These are phyloP conservation scores for Seriola aureovittata DNA, from an alignment of 2,113 vertebrate genomes.

Conservation along the genomic window DNA sequence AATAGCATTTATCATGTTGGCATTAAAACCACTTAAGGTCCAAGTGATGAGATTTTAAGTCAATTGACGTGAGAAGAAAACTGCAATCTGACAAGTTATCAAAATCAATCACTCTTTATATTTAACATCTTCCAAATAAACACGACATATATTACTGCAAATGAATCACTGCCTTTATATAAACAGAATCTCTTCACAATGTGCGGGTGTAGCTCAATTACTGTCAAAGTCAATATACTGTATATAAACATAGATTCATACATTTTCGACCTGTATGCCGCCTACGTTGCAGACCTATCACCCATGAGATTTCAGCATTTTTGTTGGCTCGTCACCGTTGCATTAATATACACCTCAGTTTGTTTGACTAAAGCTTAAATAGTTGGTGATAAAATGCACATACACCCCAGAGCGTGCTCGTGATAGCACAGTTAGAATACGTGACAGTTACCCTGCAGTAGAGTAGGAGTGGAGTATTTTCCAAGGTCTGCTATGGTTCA, in stretches of 20 bases:
- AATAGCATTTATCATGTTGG: conserved; percentile 12
- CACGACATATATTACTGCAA: neutral
- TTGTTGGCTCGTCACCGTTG: neutral
- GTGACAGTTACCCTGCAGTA: conserved; percentile 16
- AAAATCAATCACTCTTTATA: conserved; percentile 2
- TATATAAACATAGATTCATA: neutral
- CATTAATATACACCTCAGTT: neutral
- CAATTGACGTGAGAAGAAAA: neutral
- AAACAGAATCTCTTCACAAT: neutral
- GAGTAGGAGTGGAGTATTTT: conserved; percentile 5
- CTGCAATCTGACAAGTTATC: conserved; percentile 1
- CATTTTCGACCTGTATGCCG: neutral
- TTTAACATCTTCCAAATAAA: neutral
- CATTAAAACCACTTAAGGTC: neutral
- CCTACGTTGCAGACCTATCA: neutral
- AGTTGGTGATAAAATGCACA: neutral
- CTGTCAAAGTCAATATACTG: neutral
- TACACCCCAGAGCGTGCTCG: neutral
- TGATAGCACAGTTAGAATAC: neutral
- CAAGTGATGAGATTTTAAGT: neutral
- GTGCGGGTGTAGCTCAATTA: neutral
- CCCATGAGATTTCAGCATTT: neutral
- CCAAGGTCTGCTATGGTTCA: neutral
- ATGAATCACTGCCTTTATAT: neutral
- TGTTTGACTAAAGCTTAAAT: neutral